Base-by-base conservation (phyloP, 2,888 invertebrate species). In the Brachyopa scutellaris region DNA sequence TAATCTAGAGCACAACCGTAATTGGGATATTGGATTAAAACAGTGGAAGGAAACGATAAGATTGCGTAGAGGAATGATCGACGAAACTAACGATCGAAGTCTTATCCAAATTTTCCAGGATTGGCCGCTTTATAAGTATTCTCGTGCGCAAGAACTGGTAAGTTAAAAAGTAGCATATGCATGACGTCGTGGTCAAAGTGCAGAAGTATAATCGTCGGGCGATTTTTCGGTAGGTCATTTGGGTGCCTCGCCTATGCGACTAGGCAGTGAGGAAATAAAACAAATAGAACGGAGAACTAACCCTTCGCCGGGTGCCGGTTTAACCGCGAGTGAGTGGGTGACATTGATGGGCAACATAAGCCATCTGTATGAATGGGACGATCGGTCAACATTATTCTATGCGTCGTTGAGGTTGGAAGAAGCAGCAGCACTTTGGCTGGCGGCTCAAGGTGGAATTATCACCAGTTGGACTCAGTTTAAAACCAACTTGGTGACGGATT, bases 401-500 rank as follows among this genome's bases (percentile, higher is more conserved):
- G 57, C 57, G 9, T 57, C 57, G 2, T 26, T 57, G 17, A 11
- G 57, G 6, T 5, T 57, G 13, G 57, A 57, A 1, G 57, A 29
- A 5, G 40, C 40, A 9, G 57, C 57, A 1, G 40, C 40, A 6
- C 13, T 15, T 1, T 57, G 57, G 38, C 15, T 57, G 1, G 15
- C 40, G 9, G 57, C 57, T 15, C 57, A 57, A 5, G 3, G 40
- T 9, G 57, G 57, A 17, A 4, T 17, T 1, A 15, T 57, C 15
- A 40, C 23, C 15, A 57, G 7, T n/a, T 57, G 57, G 29, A 57
- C 40, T 5, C 40, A 29, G 6, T 57, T 57, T 26, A 61, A 61
- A 47, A 47, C 53, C 53, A 53, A n/a, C 19, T 26, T 53, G 53
- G 33, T 31, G 19, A 53, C 9, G 17, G 53, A 55, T 36, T 55